Evolutionary conservation across 2,888 invertebrate species (phyloP), one percentile per base, ranked within the genome.

Genomic region (Pollenia angustigena): DNA sequence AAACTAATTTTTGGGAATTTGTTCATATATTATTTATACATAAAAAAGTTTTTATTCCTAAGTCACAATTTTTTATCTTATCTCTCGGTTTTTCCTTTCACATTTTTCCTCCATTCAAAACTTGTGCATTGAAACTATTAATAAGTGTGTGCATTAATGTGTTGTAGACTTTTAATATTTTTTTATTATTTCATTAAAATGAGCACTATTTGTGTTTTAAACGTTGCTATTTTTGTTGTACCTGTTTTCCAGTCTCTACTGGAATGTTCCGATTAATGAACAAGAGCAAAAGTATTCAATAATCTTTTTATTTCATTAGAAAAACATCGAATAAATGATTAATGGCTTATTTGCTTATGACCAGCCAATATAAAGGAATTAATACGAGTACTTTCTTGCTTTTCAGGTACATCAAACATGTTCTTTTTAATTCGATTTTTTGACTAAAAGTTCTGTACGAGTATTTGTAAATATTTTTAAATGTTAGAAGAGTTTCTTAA

Each of bases 51-150:
- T 4, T 32, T 42, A 10, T 75, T 58, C 56, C 32, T 16, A 32
- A n/a, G 56, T 48, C 56, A 56, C 40, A 68, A 32, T 40, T 46
- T 68, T 56, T 78, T 78, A 78, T 78, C 78, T 68, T 68, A 78
- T 78, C 78, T 40, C 18, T 23, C 11, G 0, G 32, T 4, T 6
- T 8, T 71, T 16, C 40, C 52, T 12, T 14, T 71, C 54, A 18
- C 9, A 52, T 50, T 40, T 52, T n/a, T 44, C 12, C 8, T 62
- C 6, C 2, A 9, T 16, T 10, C 3, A 9, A n/a, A 42, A 62
- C 18, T 42, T 62, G n/a, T 54, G 11, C 64, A 54, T n/a, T 54
- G 46, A 78, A 66, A 60, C 62, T 79, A 52, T 69, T 79, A 71
- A 60, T 60, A 48, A 14, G 9, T 62, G 11, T 62, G 32, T 54